Conservation (phyloP, 2,113 vertebrate species). For the Siniperca knerii region DNA sequence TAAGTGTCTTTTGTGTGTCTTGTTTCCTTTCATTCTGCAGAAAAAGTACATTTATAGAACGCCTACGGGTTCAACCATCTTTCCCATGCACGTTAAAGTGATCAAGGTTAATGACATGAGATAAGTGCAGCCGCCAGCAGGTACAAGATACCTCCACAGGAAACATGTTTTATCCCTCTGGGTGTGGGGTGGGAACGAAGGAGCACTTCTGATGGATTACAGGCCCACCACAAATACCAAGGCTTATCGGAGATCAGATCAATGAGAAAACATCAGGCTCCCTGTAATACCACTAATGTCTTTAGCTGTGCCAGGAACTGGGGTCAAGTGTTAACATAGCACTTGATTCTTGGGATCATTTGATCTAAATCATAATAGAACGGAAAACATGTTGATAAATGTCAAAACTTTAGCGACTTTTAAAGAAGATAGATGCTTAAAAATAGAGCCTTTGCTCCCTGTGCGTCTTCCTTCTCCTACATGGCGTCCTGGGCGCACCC, state of each 20-base stretch:
- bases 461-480: too few species aligned
- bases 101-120: conserved; percentile 41
- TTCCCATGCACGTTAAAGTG: conserved; percentile 12
- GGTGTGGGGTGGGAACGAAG: conserved; percentile 36
- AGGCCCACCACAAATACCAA: conserved; percentile 39
- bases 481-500: background rate
- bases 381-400: background rate
- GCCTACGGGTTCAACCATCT: background rate
- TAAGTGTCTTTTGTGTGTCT: background rate
- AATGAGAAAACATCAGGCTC: conserved; percentile 68
- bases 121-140: conserved; percentile 46
- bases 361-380: background rate
- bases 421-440: background rate
- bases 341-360: conserved; percentile 17
- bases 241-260: conserved; percentile 71
- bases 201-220: conserved; percentile 61
- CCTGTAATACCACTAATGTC: conserved; percentile 52
- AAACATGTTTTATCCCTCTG: conserved; percentile 50
- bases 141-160: conserved; percentile 44
- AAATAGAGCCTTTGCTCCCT: background rate
- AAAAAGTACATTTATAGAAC: background rate
- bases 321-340: conserved; percentile 52
- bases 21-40: background rate
- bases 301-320: conserved; percentile 56
- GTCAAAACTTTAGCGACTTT: conserved; percentile 5